Evolutionary conservation across 1,140 invertebrate species (phyloP), one percentile per base, ranked within the genome.

Genomic region (Apis dorsata): DNA sequence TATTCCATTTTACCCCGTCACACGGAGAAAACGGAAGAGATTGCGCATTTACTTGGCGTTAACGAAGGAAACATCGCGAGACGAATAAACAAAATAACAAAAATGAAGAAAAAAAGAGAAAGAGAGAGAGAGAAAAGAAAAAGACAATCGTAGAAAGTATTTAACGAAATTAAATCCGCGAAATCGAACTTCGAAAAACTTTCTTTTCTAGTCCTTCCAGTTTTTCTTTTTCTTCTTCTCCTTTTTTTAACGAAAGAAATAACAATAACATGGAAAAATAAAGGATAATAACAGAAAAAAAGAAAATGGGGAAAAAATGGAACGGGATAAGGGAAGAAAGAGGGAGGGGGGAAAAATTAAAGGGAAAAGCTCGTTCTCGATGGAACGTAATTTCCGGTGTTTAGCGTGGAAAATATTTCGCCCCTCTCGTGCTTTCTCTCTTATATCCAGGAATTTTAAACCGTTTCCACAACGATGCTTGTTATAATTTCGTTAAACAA

Each of bases 401-500:
- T 80, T 73, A 65, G 28, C 69, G 21, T 17, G 49, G 59, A 53
- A 80, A 63, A 80, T 73, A 80, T 80, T 71, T 44, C n/a, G 12
- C 24, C 19, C 8, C 24, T 21, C 19, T 3, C 12, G 17, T 12
- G 21, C 12, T 21, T n/a, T 34, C 24, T 28, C 21, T 28, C 9
- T 2, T 44, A 44, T 44, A 44, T 44, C 44, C 7, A 13, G 49
- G 55, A 49, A 24, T 62, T 79, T 71, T 62, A 71, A 79, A 71
- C 57, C 68, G 68, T 34, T 51, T 51, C 12, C 24, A 17, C 65
- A 34, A 34, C 68, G 68, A 51, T 44, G 57, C 13, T 71, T 72
- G 49, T 53, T 51, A 72, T 63, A 80, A 80, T 80, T 80, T 55
- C 60, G 28, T 80, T 65, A 80, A 80, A 80, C 79, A 74, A 80